These are phyloP conservation scores for Malurus elegans DNA, from an alignment of 2,113 vertebrate genomes.

Conservation along the genomic window DNA sequence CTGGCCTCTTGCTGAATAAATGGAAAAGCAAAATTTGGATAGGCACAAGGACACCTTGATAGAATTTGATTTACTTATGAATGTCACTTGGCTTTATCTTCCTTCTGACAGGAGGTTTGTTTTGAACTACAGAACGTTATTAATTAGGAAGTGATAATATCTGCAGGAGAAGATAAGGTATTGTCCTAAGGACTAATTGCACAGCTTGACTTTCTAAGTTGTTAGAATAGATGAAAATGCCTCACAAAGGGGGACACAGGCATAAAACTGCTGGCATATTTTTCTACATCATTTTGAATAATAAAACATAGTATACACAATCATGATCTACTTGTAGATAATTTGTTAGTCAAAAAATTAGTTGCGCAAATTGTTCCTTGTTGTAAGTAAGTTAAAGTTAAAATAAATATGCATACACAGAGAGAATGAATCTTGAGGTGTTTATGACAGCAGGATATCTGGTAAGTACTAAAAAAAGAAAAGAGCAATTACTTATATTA, in stretches of 20 bases:
- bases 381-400: neutral
- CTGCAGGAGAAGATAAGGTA: neutral
- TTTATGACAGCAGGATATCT: neutral
- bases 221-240: neutral
- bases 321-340: neutral
- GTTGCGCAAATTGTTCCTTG: neutral
- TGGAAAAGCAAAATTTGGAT: neutral
- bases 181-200: neutral
- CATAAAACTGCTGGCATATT: neutral
- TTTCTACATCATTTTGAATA: neutral
- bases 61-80: neutral
- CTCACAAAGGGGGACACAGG: neutral
- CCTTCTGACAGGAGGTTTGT: neutral
- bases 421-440: neutral
- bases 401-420: neutral
- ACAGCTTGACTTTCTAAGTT: slow-evolving; percentile 4
- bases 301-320: neutral
- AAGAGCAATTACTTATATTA: neutral
- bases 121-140: neutral
- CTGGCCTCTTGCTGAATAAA: neutral
- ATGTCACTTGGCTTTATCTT: neutral
- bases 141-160: neutral
- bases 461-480: neutral
- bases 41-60: neutral
- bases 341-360: neutral